Conservation (phyloP, 2,797 vertebrate genomes). For the Martes flavigula region DNA sequence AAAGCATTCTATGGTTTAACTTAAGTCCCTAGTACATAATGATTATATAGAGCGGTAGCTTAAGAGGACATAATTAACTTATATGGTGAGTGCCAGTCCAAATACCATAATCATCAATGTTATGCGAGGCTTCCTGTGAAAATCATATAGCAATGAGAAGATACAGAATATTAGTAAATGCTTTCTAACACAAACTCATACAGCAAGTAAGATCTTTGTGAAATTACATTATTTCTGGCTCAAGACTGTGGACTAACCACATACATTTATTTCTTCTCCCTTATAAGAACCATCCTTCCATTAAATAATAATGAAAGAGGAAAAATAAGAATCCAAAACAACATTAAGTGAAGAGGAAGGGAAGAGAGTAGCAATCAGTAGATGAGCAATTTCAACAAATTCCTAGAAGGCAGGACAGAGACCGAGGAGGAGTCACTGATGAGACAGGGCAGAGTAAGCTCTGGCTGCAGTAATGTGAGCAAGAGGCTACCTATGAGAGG, state of each 20-base stretch:
- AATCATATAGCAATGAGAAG: neutral
- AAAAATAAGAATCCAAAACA: conserved; percentile 18
- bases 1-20: neutral
- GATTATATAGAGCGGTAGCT: neutral
- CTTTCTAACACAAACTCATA: neutral
- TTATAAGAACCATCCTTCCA: neutral
- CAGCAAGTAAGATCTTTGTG: neutral
- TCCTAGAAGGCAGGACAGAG: neutral
- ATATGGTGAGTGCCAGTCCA: neutral
- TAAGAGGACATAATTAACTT: neutral
- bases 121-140: neutral
- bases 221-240: neutral
- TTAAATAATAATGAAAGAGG: conserved; percentile 15
- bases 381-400: neutral
- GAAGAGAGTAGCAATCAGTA: neutral
- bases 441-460: neutral
- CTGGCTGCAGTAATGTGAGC: neutral
- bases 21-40: neutral
- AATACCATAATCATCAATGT: neutral
- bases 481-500: neutral
- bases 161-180: neutral
- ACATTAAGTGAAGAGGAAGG: neutral
- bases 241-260: neutral
- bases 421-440: neutral
- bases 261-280: neutral